Conservation (phyloP, 1,140 invertebrate species). For the Trypoxylus dichotomus region DNA sequence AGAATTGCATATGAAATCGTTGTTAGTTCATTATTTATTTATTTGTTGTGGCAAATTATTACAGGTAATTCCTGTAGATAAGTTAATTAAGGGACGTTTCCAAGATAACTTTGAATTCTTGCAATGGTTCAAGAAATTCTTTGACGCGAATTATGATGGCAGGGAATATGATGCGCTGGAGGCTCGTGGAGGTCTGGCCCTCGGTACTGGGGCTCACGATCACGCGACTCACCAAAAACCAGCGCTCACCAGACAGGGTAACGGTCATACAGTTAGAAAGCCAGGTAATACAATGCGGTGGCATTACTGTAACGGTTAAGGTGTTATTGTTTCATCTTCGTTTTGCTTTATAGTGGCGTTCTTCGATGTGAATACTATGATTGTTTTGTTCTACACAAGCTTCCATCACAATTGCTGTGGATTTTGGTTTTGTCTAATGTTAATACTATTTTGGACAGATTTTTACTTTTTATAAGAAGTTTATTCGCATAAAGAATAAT, state of each 20-base stretch:
- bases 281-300: constrained; percentile 27
- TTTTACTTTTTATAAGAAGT: background rate
- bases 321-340: background rate
- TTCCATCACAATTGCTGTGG: background rate
- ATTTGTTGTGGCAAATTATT: constrained; percentile 33
- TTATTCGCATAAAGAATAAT: background rate
- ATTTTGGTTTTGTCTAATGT: background rate
- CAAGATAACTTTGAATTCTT: constrained; percentile 99
- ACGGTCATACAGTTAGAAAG: constrained; percentile 34
- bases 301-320: background rate
- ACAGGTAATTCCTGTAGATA: constrained; percentile 96
- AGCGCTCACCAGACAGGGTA: constrained; percentile 48
- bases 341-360: background rate
- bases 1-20: background rate
- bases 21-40: background rate
- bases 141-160: constrained; percentile 98
- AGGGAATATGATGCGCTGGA: constrained; percentile 90
- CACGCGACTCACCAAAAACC: constrained; percentile 36
- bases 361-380: constrained; percentile 6
- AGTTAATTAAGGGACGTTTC: constrained; percentile 95
- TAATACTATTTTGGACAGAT: background rate
- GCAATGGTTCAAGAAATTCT: constrained; percentile 99
- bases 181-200: constrained; percentile 74
- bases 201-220: constrained; percentile 62
- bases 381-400: background rate